Conservation (phyloP, 2,888 invertebrate species). For the Scaeva pyrastri region DNA sequence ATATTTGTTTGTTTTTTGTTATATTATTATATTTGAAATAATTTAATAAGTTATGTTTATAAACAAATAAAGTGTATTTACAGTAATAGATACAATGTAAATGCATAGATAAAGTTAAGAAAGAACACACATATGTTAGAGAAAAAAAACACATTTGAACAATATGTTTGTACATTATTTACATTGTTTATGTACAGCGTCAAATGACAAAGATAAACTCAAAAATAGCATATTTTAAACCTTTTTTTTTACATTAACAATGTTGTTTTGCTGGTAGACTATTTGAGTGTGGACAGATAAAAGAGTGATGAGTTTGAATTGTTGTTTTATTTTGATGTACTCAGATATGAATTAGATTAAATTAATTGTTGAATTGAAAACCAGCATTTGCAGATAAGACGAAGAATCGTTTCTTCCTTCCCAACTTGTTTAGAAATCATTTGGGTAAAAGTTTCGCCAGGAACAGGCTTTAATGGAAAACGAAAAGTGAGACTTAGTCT, state of each 20-base stretch:
- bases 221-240: neutral
- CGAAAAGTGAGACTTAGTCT: no score
- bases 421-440: no score
- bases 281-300: neutral
- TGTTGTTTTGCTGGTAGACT: neutral
- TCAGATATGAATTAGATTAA: no score
- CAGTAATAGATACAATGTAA: neutral
- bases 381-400: no score
- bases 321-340: no score
- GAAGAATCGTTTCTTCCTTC: no score
- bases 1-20: slow-evolving; percentile 8
- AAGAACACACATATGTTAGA: neutral
- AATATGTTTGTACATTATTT: slow-evolving; percentile 8
- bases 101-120: neutral
- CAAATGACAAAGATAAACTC: neutral
- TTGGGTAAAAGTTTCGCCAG: no score
- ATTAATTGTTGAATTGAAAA: no score
- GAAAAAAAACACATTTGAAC: slow-evolving; percentile 1
- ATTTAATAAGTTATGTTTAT: slow-evolving; percentile 24
- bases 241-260: neutral
- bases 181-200: no score
- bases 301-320: slow-evolving; percentile 6
- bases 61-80: slow-evolving; percentile 19
- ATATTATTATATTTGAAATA: slow-evolving; percentile 28
- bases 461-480: no score